Percentiles rank a stretch among this genome's conserved stretches.
Conservation (phyloP, 2,888 invertebrate genomes). For the Agonopterix subpropinquella region DNA sequence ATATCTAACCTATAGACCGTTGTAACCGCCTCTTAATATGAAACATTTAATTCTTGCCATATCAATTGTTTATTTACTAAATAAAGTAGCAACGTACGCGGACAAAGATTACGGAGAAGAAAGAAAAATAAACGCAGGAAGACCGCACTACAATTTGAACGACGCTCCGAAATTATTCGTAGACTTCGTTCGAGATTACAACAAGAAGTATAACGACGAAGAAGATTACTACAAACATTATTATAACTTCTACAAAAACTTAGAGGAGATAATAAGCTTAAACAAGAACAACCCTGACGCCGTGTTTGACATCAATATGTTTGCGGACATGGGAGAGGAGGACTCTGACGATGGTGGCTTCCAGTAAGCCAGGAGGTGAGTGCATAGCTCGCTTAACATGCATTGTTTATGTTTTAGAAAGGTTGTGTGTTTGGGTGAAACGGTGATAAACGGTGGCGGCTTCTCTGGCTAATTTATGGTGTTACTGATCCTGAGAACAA, state of each 20-base stretch:
- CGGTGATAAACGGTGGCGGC: too few species aligned
- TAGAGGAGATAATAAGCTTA: slow-evolving; percentile 40
- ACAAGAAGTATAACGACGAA: slow-evolving; percentile 36
- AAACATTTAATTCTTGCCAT: slow-evolving; percentile 2
- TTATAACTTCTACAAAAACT: slow-evolving; percentile 34
- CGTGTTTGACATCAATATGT: slow-evolving; percentile 40
- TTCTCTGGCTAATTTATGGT: too few species aligned
- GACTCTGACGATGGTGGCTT: too few species aligned
- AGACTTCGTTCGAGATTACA: slow-evolving; percentile 33
- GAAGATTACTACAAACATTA: slow-evolving; percentile 34
- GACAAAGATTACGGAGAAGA: slow-evolving; percentile 11
- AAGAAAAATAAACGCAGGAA: slow-evolving; percentile 11
- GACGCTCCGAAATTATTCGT: slow-evolving; percentile 38
- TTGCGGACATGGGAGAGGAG: slow-evolving; percentile 31
- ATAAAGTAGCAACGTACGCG: slow-evolving; percentile 8
- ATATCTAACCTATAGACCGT: too few species aligned
- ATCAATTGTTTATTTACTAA: slow-evolving; percentile 13
- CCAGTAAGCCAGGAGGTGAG: background rate
- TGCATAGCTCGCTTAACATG: slow-evolving; percentile 2
- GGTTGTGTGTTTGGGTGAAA: too few species aligned
- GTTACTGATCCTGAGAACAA: too few species aligned
- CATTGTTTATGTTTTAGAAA: background rate
- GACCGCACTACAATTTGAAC: slow-evolving; percentile 34
- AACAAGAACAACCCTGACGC: slow-evolving; percentile 28
- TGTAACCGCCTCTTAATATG: too few species aligned